Evolutionary conservation across 92 coral and sea anemone genomes (phyloP).

Genomic region (Heliopora coerulea): DNA sequence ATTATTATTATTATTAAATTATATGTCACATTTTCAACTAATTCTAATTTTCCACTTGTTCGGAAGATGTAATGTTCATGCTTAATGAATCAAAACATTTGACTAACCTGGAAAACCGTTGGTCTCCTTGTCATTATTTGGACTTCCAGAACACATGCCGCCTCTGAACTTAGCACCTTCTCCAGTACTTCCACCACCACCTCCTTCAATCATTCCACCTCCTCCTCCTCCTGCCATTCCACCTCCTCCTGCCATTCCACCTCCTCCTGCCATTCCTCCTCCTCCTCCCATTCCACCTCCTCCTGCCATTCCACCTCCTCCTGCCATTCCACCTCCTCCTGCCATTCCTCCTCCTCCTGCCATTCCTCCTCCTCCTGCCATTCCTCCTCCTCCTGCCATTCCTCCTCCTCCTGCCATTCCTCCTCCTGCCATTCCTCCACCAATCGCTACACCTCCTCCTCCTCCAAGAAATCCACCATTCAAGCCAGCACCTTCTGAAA

Average conservation of each 20-base stretch:
- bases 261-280: constrained; percentile 30
- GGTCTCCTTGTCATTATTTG: constrained; percentile 25
- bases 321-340: constrained; percentile 17
- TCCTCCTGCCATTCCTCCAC: constrained; percentile 18
- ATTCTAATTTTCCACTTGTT: too few relatives aligned
- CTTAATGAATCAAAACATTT: background rate
- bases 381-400: background rate
- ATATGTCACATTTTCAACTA: too few relatives aligned
- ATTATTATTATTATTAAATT: too few relatives aligned
- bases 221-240: constrained; percentile 21
- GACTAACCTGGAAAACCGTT: constrained; percentile 35
- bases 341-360: constrained; percentile 9
- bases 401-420: constrained; percentile 41
- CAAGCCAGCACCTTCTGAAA: too few relatives aligned
- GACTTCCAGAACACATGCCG: constrained; percentile 29
- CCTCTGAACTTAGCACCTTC: constrained; percentile 21
- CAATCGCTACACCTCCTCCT: constrained; percentile 27
- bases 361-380: background rate
- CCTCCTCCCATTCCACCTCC: constrained; percentile 16
- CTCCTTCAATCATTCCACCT: constrained; percentile 13
- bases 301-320: constrained; percentile 23
- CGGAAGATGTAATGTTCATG: background rate
- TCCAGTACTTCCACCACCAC: constrained; percentile 23
- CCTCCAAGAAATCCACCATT: too few relatives aligned
- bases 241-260: constrained; percentile 5